Base-by-base conservation (phyloP, 2,888 invertebrate genomes). In the Notodonta dromedarius region DNA sequence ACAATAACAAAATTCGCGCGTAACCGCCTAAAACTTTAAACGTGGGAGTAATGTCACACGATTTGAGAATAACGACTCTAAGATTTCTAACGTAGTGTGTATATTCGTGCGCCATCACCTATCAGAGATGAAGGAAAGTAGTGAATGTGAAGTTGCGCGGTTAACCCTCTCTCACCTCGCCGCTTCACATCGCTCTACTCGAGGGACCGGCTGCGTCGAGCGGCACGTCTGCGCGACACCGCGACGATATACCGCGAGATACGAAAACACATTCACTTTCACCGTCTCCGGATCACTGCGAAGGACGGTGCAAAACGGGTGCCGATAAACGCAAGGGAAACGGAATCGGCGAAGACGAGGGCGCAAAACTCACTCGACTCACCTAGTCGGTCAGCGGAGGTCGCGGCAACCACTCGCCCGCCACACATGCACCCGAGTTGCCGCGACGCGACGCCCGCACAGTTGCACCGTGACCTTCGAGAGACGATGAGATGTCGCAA, bases 401-500 rank as follows among this genome's bases (percentile, higher is more conserved):
- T 86, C 88, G 91, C 85, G 86, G 89, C 85, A 84, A 84, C 77
- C 89, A 83, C 86, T 80, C 88, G 87, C 80, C 77, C 82, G 83
- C 69, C 83, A 84, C 85, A 80, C 81, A 84, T 84, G 87, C 84
- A 84, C 78, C 80, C 79, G 82, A 76, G 66, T 72, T 69, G 51
- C 67, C 66, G 78, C 70, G 70, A 77, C 79, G 73, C n/a, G n/a
- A 70, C 73, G 67, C 75, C 78, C 78, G 76, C 78, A 78, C 84
- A 8, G 54, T 52, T 87, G 91, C 90, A 89, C 90, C 85, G 86
- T 93, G 94, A 93, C 93, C 93, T 94, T 93, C 92, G 90, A 86
- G 88, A 89, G 77, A 87, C 90, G 92, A 88, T 87, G 90, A 86
- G 90, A 90, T 91, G 90, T 91, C 93, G 89, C 93, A 91, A 93